Evolutionary conservation across 2,113 vertebrate genomes (phyloP).

Genomic region (Genyomyrus donnyi): DNA sequence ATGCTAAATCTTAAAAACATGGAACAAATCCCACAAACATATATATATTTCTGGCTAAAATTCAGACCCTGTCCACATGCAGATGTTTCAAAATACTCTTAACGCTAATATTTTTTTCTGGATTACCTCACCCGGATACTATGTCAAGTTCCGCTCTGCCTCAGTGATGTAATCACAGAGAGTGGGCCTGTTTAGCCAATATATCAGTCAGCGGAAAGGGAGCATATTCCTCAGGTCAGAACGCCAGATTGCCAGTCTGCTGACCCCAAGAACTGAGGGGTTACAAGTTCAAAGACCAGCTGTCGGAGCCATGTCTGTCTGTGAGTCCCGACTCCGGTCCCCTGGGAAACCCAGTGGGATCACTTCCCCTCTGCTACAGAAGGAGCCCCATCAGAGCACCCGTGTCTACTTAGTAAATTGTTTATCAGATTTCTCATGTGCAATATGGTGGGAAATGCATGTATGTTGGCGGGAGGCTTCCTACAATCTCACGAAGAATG

Average conservation of each 20-base stretch:
- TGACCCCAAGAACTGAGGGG: conserved; percentile 43
- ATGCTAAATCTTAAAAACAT: background rate
- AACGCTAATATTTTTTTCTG: conserved; percentile 47
- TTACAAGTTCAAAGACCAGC: conserved; percentile 49
- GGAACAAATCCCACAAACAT: background rate
- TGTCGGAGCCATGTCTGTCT: conserved; percentile 31
- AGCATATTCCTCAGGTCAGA: conserved; percentile 38
- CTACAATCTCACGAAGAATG: background rate
- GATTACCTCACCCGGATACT: conserved; percentile 43
- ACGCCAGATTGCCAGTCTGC: conserved; percentile 42
- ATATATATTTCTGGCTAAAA: background rate
- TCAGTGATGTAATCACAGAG: conserved; percentile 40
- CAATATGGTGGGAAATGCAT: conserved; percentile 26
- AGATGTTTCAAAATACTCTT: conserved; percentile 30
- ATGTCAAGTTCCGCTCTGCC: conserved; percentile 26
- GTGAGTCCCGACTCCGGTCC: background rate
- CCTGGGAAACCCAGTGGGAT: conserved; percentile 28
- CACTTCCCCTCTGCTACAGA: conserved; percentile 29
- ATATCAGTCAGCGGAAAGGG: conserved; percentile 30
- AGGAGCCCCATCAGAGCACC: conserved; percentile 24
- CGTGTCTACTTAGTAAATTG: conserved; percentile 31
- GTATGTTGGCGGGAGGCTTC: background rate
- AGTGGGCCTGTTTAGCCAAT: conserved; percentile 37
- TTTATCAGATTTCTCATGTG: conserved; percentile 31
- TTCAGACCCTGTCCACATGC: conserved; percentile 3